Evolutionary conservation across 23 tunicate species (phyloP).

Genomic region (Halocynthia aurantium): DNA sequence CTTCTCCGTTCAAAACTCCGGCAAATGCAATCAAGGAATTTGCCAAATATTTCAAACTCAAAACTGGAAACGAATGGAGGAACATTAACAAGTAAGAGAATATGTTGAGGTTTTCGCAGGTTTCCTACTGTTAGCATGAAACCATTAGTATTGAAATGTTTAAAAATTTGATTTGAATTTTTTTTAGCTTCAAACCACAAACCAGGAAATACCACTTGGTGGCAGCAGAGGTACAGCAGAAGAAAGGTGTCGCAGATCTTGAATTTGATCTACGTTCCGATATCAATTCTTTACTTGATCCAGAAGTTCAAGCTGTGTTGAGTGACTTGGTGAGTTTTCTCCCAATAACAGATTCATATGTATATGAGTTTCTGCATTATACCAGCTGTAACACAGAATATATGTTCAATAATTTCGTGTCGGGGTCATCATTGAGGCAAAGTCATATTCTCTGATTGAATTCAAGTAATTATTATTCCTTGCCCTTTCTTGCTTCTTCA

Average conservation of each 20-base stretch:
- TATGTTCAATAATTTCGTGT: no score
- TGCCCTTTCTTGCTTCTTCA: no score
- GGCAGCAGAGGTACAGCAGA: constrained; percentile 81
- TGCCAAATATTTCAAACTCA: constrained; percentile 86
- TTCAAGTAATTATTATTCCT: no score
- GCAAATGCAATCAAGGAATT: constrained; percentile 89
- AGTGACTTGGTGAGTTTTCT: constrained; percentile 57
- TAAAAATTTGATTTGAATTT: neutral
- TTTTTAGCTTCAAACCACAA: constrained; percentile 84
- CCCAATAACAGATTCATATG: no score
- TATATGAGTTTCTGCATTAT: no score
- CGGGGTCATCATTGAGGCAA: no score
- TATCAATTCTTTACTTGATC: constrained; percentile 47
- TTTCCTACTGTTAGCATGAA: no score
- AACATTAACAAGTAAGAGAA: constrained; percentile 53
- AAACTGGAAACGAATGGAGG: constrained; percentile 99
- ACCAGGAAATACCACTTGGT: constrained; percentile 89
- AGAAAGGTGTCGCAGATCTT: constrained; percentile 81
- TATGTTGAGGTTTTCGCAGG: neutral
- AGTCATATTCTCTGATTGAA: no score
- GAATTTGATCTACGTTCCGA: constrained; percentile 94
- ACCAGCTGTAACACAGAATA: no score
- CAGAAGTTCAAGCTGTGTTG: constrained; percentile 53
- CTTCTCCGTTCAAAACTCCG: constrained; percentile 92
- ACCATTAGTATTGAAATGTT: no score